Base-by-base conservation (phyloP, 2,113 vertebrate species). In the Peromyscus polionotus region DNA sequence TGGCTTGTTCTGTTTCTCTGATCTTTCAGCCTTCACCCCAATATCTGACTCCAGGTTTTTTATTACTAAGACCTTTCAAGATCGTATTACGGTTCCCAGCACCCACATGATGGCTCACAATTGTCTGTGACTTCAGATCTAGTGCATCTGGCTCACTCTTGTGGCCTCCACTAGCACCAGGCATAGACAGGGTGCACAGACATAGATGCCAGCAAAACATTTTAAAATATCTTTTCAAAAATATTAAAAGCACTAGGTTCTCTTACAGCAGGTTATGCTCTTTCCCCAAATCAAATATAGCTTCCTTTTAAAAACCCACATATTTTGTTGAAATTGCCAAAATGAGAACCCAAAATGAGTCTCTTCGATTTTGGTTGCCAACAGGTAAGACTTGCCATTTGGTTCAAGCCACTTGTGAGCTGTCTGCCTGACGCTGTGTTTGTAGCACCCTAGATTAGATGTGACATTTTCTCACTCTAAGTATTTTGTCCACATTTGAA, bases 381-480 rank as follows among this genome's bases (percentile, higher is more conserved):
- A 45, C 72, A 88, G 72, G 39, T 91, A 95, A 95, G 93, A 57
- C 10, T 10, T 95, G 65, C 80, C 51, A 75, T 96, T 98, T 96
- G 93, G 39, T 95, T 93, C 93, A 36, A 90, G 86, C 54, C 93
- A 39, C 94, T 96, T 96, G 33, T 0, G 86, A 97, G 75, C 39
- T 12, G 10, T 39, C 2, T 94, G 91, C 26, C 90, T 96, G 80
- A 73, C 91, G 86, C 13, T 91, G 36, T 93, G 91, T 17, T 97
- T 87, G 90, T 96, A 75, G 93, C 95, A 93, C 95, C 96, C 90
- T 97, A 98, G 98, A 98, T 98, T 97, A 97, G 96, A 98, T 94
- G 92, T 97, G 97, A 97, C 95, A 98, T 97, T 98, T 98, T 98
- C 98, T 98, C 96, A 97, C 96, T 98, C 79, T 76, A 95, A 98